Evolutionary conservation across 1,140 invertebrate genomes (phyloP).

Genomic region (Hermetia illucens): DNA sequence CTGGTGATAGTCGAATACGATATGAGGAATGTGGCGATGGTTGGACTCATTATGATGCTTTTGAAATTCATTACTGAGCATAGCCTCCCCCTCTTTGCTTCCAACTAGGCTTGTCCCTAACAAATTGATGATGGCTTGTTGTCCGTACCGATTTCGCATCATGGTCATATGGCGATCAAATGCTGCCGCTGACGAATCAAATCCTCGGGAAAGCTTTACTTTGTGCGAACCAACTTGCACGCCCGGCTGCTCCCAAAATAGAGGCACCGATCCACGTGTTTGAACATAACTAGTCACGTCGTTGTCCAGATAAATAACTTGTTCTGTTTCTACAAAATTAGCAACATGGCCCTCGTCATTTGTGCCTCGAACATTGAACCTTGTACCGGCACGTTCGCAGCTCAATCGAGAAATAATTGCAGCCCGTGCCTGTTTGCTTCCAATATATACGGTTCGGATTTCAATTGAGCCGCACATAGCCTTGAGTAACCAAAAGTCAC

Average conservation of each 20-base stretch:
- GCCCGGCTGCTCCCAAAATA: slow-evolving; percentile 99
- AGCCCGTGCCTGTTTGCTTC: slow-evolving; percentile 80
- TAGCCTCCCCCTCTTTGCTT: slow-evolving; percentile 92
- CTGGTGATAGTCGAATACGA: slow-evolving; percentile 86
- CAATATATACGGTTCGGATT: slow-evolving; percentile 90
- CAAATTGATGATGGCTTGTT: slow-evolving; percentile 84
- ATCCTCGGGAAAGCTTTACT: slow-evolving; percentile 89
- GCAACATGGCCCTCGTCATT: slow-evolving; percentile 99
- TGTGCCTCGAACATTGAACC: slow-evolving; percentile 91
- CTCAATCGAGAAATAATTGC: slow-evolving; percentile 90
- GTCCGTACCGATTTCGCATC: slow-evolving; percentile 81
- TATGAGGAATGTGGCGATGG: slow-evolving; percentile 61
- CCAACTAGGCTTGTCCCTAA: slow-evolving; percentile 77
- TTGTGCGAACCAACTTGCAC: slow-evolving; percentile 98
- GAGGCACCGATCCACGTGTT: slow-evolving; percentile 89
- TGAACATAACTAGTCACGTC: slow-evolving; percentile 71
- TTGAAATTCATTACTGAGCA: slow-evolving; percentile 88
- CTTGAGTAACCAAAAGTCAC: slow-evolving; percentile 77
- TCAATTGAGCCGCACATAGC: slow-evolving; percentile 93
- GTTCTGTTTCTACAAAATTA: slow-evolving; percentile 99
- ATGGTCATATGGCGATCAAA: slow-evolving; percentile 82
- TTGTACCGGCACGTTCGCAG: slow-evolving; percentile 89
- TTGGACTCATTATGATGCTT: slow-evolving; percentile 70
- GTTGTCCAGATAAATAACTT: slow-evolving; percentile 83
- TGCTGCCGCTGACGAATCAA: slow-evolving; percentile 80